Base-by-base conservation (phyloP, 2,113 vertebrate species). In the Hippolais icterina region DNA sequence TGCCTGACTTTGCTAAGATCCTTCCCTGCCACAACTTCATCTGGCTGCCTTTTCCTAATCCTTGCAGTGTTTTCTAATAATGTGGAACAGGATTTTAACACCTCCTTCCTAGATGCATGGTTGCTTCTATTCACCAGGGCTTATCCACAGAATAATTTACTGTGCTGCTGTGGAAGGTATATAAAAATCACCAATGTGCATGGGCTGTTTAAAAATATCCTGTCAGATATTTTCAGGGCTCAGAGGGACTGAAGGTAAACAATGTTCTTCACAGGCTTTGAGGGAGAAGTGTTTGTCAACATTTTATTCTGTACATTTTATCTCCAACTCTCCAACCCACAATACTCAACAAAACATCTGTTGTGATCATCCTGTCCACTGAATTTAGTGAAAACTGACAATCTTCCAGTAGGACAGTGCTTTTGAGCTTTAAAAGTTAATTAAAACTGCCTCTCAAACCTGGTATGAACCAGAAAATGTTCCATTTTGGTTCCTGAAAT, bases 81-180 rank as follows among this genome's bases (percentile, higher is more conserved):
- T 69, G 87, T 87, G 60, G 50, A 90, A 52, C 21, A 83, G 75
- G 83, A 91, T 83, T 95, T 93, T 50, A 81, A 63, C 93, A 90
- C 70, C 61, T 75, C 63, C 70, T 87, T 82, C 53, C 64, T 83
- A 39, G 79, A 76, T 88, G 91, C 90, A 83, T 92, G 89, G 50
- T 49, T 89, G 90, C 61, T 85, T 88, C 93, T 75, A 79, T 97
- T 97, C 81, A 83, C 31, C 27, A 10, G 49, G 57, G 66, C 89
- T 96, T 87, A 81, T 85, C 90, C 83, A 66, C 25, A 47, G 49
- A 37, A 33, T 53, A 59, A 92, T 81, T 92, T 83, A 57, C 88
- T 93, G 27, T 29, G 60, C 15, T 59, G 64, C 37, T 57, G 21
- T 70, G 69, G 27, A 59, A 90, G 44, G 39, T 89, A 2, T 33